Evolutionary conservation across 2,113 vertebrate genomes (phyloP), one percentile per base, ranked within the genome.

Genomic region (Trematocara zebra): DNA sequence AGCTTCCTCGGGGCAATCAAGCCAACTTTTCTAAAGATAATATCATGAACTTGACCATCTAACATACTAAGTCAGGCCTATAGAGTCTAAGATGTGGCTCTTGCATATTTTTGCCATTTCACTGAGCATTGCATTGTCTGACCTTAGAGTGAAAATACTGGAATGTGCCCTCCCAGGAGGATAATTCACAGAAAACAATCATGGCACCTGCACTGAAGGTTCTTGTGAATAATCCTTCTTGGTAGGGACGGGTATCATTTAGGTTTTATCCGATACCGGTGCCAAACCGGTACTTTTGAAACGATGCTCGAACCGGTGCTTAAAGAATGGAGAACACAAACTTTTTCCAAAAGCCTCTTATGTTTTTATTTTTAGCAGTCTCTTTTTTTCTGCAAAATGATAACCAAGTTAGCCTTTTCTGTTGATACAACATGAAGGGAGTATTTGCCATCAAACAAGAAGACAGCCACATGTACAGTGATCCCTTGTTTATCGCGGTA

Each of bases 391-490:
- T 49, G 44, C 15, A 49, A 49, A 44, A 14, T 44, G 42, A 44
- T 44, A 44, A 44, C 11, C 42, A 8, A 49, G 44, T 47, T 44
- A 44, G 42, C 12, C 12, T 44, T 44, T 44, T 44, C 12, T 44
- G 42, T 44, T 44, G 42, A 44, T 15, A 2, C 42, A 44, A 44
- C 42, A 44, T 44, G 12, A 44, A 44, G 12, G 42, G 42, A 3
- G 42, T 44, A 44, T 44, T 3, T 49, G 15, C 15, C 44, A 49
- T 49, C 44, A 49, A 49, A 49, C 44, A 49, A 49, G 47, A 49
- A 49, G 0, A 49, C 7, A 49, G 47, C 1, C 3, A 1, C 47
- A 17, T 49, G 47, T 49, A 17, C n/a, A n/a, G n/a, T n/a, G n/a
- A n/a, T n/a, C n/a, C n/a, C n/a, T n/a, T n/a, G n/a, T n/a, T n/a